Percentiles rank a stretch among this genome's conserved stretches.
Evolutionary conservation across 2,888 invertebrate genomes (phyloP).

Genomic region (Nasonia oneida): DNA sequence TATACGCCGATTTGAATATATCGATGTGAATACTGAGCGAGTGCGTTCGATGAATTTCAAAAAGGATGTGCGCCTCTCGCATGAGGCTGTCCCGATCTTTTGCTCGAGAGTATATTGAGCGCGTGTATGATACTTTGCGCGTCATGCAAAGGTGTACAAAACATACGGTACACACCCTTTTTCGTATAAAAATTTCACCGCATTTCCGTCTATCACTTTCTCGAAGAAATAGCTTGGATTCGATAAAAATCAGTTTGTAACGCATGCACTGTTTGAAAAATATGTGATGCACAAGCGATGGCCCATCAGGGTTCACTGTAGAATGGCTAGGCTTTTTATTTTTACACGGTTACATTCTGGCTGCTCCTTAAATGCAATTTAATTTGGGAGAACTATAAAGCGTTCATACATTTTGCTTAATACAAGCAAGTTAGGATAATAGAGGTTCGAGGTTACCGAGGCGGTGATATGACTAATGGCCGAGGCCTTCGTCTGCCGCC

Average conservation of each 20-base stretch:
- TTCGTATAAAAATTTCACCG: too few relatives aligned
- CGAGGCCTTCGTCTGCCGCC: conserved; percentile 14
- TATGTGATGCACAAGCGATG: too few relatives aligned
- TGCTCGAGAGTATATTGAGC: background rate
- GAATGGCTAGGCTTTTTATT: too few relatives aligned
- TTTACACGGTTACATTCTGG: too few relatives aligned
- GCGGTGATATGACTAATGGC: conserved; percentile 57
- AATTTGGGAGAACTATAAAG: too few relatives aligned
- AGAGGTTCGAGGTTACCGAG: background rate
- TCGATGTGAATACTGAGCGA: conserved; percentile 39
- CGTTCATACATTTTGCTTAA: background rate
- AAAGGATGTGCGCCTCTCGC: conserved; percentile 37
- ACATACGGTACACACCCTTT: too few relatives aligned
- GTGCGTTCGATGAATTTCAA: conserved; percentile 61
- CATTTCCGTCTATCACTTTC: background rate
- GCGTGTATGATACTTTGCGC: background rate
- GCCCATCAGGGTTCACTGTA: too few relatives aligned
- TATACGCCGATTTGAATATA: conserved; percentile 61
- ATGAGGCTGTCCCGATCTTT: background rate
- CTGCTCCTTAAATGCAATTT: too few relatives aligned
- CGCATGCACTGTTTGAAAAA: too few relatives aligned
- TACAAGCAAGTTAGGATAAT: background rate
- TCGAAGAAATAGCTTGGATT: background rate
- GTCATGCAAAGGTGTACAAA: conserved; percentile 18
- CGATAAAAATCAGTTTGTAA: too few relatives aligned